phyloP scores from a whole-genome alignment of 1,140 invertebrate genomes.

The Hyphantria cunea region DNA sequence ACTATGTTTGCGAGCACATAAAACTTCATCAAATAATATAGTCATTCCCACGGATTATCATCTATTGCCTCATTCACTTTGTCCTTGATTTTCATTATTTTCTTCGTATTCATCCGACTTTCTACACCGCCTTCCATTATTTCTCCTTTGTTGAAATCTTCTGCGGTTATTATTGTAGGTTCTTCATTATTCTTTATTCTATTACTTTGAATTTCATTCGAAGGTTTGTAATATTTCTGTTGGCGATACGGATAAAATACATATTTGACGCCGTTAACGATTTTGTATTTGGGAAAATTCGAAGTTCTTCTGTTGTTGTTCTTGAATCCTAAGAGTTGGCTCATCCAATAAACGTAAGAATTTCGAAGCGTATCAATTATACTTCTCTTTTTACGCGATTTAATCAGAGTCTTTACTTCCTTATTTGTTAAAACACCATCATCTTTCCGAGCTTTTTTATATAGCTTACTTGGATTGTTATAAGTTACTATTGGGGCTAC shows the following conservation, averaged over 20 bases:
- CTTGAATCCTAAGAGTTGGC: slow-evolving; percentile 47
- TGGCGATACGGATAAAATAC: slow-evolving; percentile 52
- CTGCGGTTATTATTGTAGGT: slow-evolving; percentile 48
- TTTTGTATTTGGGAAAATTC: slow-evolving; percentile 54
- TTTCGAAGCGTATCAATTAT: slow-evolving; percentile 60
- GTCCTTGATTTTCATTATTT: slow-evolving; percentile 60
- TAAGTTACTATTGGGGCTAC: slow-evolving; percentile 43
- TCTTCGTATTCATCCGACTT: slow-evolving; percentile 61
- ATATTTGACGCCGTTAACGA: slow-evolving; percentile 62
- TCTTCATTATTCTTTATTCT: slow-evolving; percentile 43
- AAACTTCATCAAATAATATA: slow-evolving; percentile 74
- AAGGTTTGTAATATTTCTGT: slow-evolving; percentile 42
- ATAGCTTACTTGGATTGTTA: slow-evolving; percentile 29
- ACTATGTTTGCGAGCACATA: slow-evolving; percentile 70
- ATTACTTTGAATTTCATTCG: slow-evolving; percentile 43
- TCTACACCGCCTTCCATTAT: slow-evolving; percentile 54
- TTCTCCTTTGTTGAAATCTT: slow-evolving; percentile 70
- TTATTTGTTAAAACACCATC: slow-evolving; percentile 31
- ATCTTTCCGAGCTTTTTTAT: slow-evolving; percentile 12
- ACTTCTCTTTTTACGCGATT: slow-evolving; percentile 53
- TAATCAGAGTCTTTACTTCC: slow-evolving; percentile 13
- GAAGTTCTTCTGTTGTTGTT: slow-evolving; percentile 39
- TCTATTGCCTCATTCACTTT: slow-evolving; percentile 62
- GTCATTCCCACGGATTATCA: slow-evolving; percentile 77
- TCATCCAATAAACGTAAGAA: slow-evolving; percentile 58